A percentile compares a stretch with the other conserved stretches of the same genome.
phyloP scores from a whole-genome alignment of 1,140 invertebrate genomes.

The Tribolium madens region DNA sequence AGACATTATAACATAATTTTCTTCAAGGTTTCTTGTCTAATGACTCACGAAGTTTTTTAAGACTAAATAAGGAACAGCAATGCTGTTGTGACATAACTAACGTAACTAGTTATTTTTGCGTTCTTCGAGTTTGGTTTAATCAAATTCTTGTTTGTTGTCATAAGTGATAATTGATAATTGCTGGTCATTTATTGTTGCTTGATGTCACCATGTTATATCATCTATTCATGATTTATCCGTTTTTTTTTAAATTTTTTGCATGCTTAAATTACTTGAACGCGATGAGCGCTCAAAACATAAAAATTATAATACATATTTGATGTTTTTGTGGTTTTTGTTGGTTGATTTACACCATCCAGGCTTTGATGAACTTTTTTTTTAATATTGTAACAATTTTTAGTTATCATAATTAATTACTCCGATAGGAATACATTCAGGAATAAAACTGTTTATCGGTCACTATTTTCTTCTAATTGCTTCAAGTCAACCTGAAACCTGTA shows the following conservation, averaged over 20 bases:
- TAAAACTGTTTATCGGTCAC: neutral
- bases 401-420: too few relatives aligned
- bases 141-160: conserved; percentile 8
- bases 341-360: too few relatives aligned
- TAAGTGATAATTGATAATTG: neutral
- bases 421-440: too few relatives aligned
- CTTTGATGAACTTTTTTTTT: too few relatives aligned
- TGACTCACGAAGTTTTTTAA: conserved; percentile 16
- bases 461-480: neutral
- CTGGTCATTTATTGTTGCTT: neutral
- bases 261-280: too few relatives aligned
- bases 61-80: conserved; percentile 13
- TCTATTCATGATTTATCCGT: too few relatives aligned
- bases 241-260: too few relatives aligned
- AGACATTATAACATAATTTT: conserved; percentile 24
- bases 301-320: too few relatives aligned
- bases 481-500: neutral
- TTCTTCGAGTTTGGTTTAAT: neutral
- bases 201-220: neutral
- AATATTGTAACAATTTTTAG: too few relatives aligned
- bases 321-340: too few relatives aligned
- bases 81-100: conserved; percentile 14
- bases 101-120: conserved; percentile 18
- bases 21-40: conserved; percentile 1
- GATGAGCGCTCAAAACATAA: too few relatives aligned